Conservation (phyloP, 2,888 invertebrate genomes). For the Callyntrura guangdongensis region DNA sequence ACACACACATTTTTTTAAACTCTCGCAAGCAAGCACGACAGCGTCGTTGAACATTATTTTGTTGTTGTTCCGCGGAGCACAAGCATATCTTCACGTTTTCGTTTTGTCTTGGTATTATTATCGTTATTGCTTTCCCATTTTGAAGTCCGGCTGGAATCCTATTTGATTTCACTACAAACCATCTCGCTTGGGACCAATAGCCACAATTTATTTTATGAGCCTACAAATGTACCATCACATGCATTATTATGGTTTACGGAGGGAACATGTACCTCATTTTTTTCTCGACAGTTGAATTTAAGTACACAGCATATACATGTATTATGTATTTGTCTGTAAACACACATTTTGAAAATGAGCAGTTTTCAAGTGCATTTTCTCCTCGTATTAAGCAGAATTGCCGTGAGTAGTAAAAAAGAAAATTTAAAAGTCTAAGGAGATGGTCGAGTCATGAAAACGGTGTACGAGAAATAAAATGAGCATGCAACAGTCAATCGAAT, state of each 20-base stretch:
- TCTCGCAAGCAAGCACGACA: slow-evolving; percentile 35
- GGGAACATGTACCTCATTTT: slow-evolving; percentile 56
- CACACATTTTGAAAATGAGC: slow-evolving; percentile 61
- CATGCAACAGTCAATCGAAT: slow-evolving; percentile 70
- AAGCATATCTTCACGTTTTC: slow-evolving; percentile 49
- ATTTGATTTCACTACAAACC: slow-evolving; percentile 58
- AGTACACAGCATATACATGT: not conserved
- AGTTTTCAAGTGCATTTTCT: slow-evolving; percentile 62
- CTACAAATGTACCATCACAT: slow-evolving; percentile 76
- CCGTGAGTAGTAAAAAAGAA: slow-evolving; percentile 65
- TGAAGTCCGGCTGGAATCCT: slow-evolving; percentile 76
- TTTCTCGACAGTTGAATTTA: slow-evolving; percentile 35
- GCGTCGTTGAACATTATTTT: slow-evolving; percentile 39
- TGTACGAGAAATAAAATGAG: slow-evolving; percentile 66
- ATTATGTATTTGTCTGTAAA: not conserved
- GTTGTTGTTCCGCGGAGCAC: slow-evolving; percentile 48
- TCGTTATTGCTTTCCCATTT: slow-evolving; percentile 74
- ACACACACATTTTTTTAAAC: slow-evolving; percentile 24
- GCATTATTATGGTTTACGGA: slow-evolving; percentile 68
- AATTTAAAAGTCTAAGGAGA: slow-evolving; percentile 72
- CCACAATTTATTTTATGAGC: slow-evolving; percentile 83
- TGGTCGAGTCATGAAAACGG: slow-evolving; percentile 71
- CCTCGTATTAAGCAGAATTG: slow-evolving; percentile 60
- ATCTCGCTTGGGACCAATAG: slow-evolving; percentile 80
- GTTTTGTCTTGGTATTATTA: slow-evolving; percentile 66